Evolutionary conservation across 2,888 invertebrate species (phyloP).

Genomic region (Allygus modestus): DNA sequence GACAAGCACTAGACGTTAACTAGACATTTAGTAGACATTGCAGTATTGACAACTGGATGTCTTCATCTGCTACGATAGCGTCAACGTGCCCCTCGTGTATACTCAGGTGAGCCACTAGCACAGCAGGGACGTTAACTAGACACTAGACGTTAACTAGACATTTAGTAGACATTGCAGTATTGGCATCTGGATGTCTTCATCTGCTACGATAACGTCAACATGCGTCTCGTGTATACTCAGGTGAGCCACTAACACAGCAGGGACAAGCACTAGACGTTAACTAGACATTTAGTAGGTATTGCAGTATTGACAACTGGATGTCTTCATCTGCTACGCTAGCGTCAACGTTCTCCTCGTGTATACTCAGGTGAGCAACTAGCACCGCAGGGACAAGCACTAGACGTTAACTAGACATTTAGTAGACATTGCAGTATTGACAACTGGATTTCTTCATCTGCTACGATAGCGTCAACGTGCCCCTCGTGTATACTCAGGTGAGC

Average conservation of each 20-base stretch:
- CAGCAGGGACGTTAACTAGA: no score
- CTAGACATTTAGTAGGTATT: no score
- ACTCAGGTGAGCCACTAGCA: conserved; percentile 83
- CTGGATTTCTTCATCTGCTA: conserved; percentile 92
- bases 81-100: conserved; percentile 94
- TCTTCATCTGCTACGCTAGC: conserved; percentile 92
- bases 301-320: no score
- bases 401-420: no score
- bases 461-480: conserved; percentile 94
- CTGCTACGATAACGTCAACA: conserved; percentile 94
- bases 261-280: no score
- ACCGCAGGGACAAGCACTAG: no score
- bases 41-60: conserved; percentile 81
- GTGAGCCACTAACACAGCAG: conserved; percentile 75
- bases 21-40: no score
- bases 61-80: conserved; percentile 93
- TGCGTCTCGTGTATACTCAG: conserved; percentile 95
- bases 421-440: conserved; percentile 73
- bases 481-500: conserved; percentile 93
- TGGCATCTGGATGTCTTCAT: conserved; percentile 87
- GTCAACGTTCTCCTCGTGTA: conserved; percentile 95
- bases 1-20: no score
- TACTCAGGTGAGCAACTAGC: conserved; percentile 84
- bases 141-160: no score
- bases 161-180: no score